Conservation (phyloP, 2,888 invertebrate genomes). For the Ceramica pisi region DNA sequence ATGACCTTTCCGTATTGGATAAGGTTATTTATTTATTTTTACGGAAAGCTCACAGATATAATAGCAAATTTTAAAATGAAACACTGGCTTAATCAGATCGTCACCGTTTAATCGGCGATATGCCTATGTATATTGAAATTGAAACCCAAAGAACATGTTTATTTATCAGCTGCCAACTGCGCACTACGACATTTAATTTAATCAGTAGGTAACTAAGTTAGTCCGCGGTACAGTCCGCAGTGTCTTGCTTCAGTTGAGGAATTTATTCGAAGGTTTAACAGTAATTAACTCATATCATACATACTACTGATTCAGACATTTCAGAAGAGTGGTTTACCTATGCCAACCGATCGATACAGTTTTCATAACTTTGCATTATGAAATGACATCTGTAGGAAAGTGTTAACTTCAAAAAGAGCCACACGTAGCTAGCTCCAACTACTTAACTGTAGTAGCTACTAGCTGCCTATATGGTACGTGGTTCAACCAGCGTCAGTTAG, state of each 20-base stretch:
- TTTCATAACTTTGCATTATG: slow-evolving; percentile 1
- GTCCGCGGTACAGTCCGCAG: too few species aligned
- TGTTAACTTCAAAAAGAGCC: neutral
- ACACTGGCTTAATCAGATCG: too few species aligned
- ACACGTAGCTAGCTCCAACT: neutral
- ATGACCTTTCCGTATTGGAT: neutral
- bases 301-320: neutral
- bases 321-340: neutral
- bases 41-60: too few species aligned
- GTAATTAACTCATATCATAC: neutral
- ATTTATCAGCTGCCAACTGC: slow-evolving; percentile 11
- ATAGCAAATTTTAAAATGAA: too few species aligned
- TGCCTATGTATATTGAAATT: too few species aligned
- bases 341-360: neutral
- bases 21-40: neutral
- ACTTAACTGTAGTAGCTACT: neutral
- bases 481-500: slow-evolving; percentile 64
- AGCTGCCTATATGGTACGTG: neutral
- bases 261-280: neutral
- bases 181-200: too few species aligned
- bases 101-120: too few species aligned
- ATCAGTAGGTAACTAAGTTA: too few species aligned
- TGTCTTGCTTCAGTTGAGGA: neutral
- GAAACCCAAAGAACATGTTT: neutral
- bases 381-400: slow-evolving; percentile 40